Base-by-base conservation (phyloP, 2,113 vertebrate genomes). In the Archocentrus centrarchus region DNA sequence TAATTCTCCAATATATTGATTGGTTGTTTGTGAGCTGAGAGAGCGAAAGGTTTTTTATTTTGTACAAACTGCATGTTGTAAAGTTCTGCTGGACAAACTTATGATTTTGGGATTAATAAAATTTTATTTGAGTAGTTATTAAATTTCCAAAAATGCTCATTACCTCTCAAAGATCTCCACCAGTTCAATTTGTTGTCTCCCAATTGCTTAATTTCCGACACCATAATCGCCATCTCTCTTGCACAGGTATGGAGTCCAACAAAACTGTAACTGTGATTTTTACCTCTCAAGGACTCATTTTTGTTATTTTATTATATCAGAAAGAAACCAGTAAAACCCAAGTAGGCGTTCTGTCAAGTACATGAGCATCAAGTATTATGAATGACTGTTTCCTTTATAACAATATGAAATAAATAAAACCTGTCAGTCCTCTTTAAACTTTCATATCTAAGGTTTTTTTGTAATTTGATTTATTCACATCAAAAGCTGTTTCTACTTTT, bases 381-480 rank as follows among this genome's bases (percentile, higher is more conserved):
- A 24, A 39, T 22, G 61, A 17, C 60, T 27, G 15, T 64, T 66
- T 47, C 47, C 11, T 55, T 73, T 35, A 73, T 73, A 55, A 73
- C 47, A 55, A 73, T 53, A 18, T 32, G 27, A 73, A 73, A 55
- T 73, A 73, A 73, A 73, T 53, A n/a, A 73, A 73, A 73, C 27
- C 68, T 35, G 47, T 55, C 27, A 73, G 47, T 27, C 47, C 47
- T n/a, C 27, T 27, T 8, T 53, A 35, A 73, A 73, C 22, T 59
- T 50, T 61, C 6, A 61, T 22, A 82, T 63, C 27, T 22, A 41
- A 63, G 7, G 24, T 24, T 76, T 57, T 62, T 5, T 35, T 32
- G 24, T 24, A 35, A 30, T 73, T 18, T 70, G n/a, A 64, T 47
- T 14, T 32, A 13, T 53, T 35, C n/a, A 35, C 24, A 78, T 50